Evolutionary conservation across 2,888 invertebrate species (phyloP), one percentile per base, ranked within the genome.

Genomic region (Drosophila imparisetae): DNA sequence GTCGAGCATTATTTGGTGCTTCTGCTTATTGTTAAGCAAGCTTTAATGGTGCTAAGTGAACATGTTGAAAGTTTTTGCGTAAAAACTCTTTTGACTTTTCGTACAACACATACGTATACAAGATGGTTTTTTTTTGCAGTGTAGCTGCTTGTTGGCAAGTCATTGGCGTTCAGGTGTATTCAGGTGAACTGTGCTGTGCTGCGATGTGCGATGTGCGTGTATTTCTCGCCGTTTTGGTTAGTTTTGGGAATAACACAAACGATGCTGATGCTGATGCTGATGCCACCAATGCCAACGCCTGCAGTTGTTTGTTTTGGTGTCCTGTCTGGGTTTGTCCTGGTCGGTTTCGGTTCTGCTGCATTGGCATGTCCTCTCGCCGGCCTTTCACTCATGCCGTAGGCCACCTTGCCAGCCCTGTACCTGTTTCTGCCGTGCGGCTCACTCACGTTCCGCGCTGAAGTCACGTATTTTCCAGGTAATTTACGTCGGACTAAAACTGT

Each of bases 391-490:
- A 77, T 73, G 64, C 68, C 62, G 67, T 40, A 42, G 73, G 61
- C 70, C 60, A 62, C 48, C 45, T 54, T 5, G 18, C 18, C 54
- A 38, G 27, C 7, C 45, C 15, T 15, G 7, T 4, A 55, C 55
- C 38, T 15, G 11, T 18, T 18, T 15, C 7, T 15, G 15, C 64
- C 66, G 61, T 55, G 55, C 71, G 76, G 70, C 81, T 73, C 80
- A 52, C 74, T 75, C 80, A 83, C 88, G 88, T 86, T 79, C 67
- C 83, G 73, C 75, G 79, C 66, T 74, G 77, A 84, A 91, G 91
- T 92, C 92, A 92, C 92, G 92, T 92, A 91, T 87, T 91, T 92
- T 92, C 91, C 91, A 92, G 91, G 92, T 92, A 92, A 92, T 92
- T 92, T 92, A 92, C 92, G 92, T 91, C 89, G 82, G 81, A 80